Evolutionary conservation across 2,888 invertebrate species (phyloP), one percentile per base, ranked within the genome.

Genomic region (Parapristionchus giblindavisi): DNA sequence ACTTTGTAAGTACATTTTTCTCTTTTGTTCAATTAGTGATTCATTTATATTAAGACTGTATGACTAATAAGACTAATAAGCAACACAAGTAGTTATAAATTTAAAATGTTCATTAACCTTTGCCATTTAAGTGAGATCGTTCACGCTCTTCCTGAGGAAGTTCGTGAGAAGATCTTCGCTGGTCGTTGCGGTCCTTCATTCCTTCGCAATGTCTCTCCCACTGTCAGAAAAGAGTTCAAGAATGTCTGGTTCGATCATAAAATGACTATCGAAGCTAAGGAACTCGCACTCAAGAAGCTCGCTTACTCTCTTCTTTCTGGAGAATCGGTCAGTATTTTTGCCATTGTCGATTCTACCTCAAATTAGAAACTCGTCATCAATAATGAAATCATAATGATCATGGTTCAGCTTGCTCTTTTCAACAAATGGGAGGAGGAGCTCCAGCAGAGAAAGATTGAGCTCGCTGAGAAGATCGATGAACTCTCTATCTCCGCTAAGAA

Each of bases 141-240:
- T 21, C 77, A 78, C 32, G 75, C 77, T n/a, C 72, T 83, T 8
- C 79, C 82, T 27, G 80, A 81, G n/a, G 82, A 82, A 21, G 79
- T 81, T n/a, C 78, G 84, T 5, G 79, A 83, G 74, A 80, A 80
- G 76, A 76, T 84, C 38, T 86, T 86, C 79, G 81, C 85, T 38
- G 86, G 85, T 66, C 81, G 80, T 36, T 86, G 86, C 73, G 86
- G 86, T 43, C 86, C 86, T 17, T 79, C 82, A 1, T 86, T 86
- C 79, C 76, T 86, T 48, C 81, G 83, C 32, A 81, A 82, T 52
- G 81, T 83, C 52, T 81, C 83, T 6, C 71, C 76, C 32, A 58
- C 73, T 14, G 71, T 73, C 17, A 21, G 60, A 24, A 43, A 40
- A 17, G 81, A 84, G 76, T 85, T 86, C 83, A 80, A 81, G 56